A percentile compares a stretch with the other conserved stretches of the same genome.
phyloP scores from a whole-genome alignment of 2,113 vertebrate genomes.

The Elephantulus edwardii region DNA sequence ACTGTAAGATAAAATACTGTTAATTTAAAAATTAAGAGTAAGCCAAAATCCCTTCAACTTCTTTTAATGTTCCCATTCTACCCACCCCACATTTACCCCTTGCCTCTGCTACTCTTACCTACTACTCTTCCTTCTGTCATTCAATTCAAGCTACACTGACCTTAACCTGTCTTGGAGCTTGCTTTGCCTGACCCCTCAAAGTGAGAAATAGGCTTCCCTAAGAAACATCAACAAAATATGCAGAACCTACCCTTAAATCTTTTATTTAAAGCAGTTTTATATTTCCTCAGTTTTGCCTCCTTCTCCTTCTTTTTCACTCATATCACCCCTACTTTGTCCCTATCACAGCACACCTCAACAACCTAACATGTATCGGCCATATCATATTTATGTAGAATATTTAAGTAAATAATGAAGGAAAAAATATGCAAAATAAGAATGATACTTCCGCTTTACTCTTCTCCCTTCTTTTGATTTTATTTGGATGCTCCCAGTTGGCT shows the following conservation, averaged over 20 bases:
- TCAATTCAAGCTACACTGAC: not conserved
- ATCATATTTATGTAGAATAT: not conserved
- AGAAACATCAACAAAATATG: not conserved
- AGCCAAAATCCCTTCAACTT: not conserved
- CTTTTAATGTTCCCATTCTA: not conserved
- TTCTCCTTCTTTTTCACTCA: not conserved
- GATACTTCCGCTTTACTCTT: not conserved
- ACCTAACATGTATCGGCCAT: not conserved
- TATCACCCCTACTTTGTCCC: not conserved
- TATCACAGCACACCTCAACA: not conserved
- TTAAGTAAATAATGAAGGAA: conserved; percentile 21
- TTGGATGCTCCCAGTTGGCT: not conserved
- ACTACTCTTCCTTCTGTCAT: not conserved
- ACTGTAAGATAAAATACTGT: conserved; percentile 1
- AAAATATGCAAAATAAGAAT: not conserved
- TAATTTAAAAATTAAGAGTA: not conserved
- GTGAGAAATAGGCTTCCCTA: conserved; percentile 2
- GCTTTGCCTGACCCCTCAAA: not conserved
- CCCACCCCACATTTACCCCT: not conserved
- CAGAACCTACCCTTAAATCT: not conserved
- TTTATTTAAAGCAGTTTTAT: not conserved
- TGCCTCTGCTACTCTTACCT: not conserved
- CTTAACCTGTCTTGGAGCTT: not conserved
- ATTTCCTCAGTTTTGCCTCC: not conserved
- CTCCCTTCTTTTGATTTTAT: not conserved